Evolutionary conservation across 2,113 vertebrate genomes (phyloP).

Genomic region (Mesoclemmys tuberculata): DNA sequence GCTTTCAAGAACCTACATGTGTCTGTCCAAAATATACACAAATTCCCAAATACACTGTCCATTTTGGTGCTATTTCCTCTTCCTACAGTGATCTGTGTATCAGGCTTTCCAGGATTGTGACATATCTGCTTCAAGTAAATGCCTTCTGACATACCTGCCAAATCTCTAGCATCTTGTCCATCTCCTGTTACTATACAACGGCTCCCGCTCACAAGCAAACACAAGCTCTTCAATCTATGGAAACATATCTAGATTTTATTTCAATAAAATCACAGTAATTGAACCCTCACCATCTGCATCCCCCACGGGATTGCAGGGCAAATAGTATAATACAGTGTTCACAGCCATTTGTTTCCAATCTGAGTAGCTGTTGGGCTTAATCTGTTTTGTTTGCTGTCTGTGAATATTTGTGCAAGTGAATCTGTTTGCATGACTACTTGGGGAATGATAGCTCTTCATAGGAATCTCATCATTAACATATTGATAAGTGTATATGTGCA

Average conservation of each 20-base stretch:
- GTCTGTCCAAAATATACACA: background rate
- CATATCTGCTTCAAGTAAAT: background rate
- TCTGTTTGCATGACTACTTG: background rate
- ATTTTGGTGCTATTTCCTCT: background rate
- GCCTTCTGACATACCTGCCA: background rate
- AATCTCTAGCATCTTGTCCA: background rate
- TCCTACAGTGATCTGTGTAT: background rate
- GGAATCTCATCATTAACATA: background rate
- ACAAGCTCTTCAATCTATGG: background rate
- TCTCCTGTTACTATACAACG: background rate
- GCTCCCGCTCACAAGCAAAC: background rate
- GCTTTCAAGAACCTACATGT: background rate
- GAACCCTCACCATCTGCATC: background rate
- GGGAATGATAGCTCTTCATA: background rate
- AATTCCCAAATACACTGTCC: background rate
- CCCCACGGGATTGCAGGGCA: background rate
- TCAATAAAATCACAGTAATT: background rate
- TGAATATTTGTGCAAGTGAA: background rate
- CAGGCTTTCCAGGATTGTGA: background rate
- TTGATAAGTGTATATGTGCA: background rate
- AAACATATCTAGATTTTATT: background rate
- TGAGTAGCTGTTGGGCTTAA: background rate
- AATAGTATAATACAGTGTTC: background rate
- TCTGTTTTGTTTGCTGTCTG: background rate
- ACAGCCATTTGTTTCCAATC: background rate